Evolutionary conservation across 92 coral and sea anemone species (phyloP), one percentile per base, ranked within the genome.

Genomic region (Epizoanthus stellaris): DNA sequence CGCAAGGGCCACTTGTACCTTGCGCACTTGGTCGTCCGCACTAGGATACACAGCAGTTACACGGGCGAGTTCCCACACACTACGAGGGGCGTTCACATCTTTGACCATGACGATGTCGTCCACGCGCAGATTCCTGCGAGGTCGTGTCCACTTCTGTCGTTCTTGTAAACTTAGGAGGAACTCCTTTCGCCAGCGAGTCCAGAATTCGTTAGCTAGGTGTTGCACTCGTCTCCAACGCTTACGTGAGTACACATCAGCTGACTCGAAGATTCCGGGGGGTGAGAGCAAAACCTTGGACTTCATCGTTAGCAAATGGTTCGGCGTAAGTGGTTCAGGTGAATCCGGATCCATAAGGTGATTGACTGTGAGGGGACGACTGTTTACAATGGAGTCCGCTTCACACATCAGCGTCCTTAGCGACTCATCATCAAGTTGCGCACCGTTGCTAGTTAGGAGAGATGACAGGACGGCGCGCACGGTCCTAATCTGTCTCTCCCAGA

Each of bases 1-100:
- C 38, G 90, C 90, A 40, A 86, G 87, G 21, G 90, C 80, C 17
- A 90, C 87, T 43, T 86, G 84, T 6, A 85, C 92, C 73, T 80
- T 88, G 80, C 85, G 73, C 11, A 88, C 88, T 23, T 53, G 80
- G 12, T 85, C 88, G 34, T 84, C 91, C 19, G 76, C 5, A 42
- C 92, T 85, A 45, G 89, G 92, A 70, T 89, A 80, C 25, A 74
- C 80, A 2, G 92, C 58, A 34, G 89, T 75, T 20, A 80, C 87
- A 34, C 86, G 84, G 1, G 86, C 79, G 5, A 70, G 79, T 25
- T 80, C 82, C 92, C 89, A 89, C 15, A 38, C 43, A 57, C 56
- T 84, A 3, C 89, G 61, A 16, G 85, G 36, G 14, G 45, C 9
- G 70, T 89, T 89, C 39, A 23, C 19, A 15, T 89, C 92, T 19